These are phyloP conservation scores for Rhagonycha fulva DNA, from an alignment of 2,888 invertebrate genomes.

Conservation along the genomic window DNA sequence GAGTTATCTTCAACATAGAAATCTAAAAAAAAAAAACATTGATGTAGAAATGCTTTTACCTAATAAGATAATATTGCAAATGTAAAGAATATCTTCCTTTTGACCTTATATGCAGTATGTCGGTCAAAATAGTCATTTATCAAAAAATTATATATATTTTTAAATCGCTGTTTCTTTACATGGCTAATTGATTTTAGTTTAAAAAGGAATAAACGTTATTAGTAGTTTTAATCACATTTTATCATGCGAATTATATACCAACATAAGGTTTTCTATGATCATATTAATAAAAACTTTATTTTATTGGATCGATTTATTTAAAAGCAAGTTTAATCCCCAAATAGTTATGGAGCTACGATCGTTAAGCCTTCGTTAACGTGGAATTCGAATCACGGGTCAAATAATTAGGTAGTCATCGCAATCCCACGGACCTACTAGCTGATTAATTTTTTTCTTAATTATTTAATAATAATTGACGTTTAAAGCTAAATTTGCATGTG, in stretches of 20 bases:
- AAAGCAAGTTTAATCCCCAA: too few species aligned
- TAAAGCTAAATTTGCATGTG: too few species aligned
- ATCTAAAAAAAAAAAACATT: neutral
- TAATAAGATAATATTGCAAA: constrained; percentile 20
- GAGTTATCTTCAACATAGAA: neutral
- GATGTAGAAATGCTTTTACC: constrained; percentile 18
- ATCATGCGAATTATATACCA: neutral
- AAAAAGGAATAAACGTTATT: neutral
- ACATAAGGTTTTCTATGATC: neutral
- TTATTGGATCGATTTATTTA: too few species aligned
- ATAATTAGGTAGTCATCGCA: too few species aligned
- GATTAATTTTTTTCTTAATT: too few species aligned
- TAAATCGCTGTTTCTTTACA: constrained; percentile 11
- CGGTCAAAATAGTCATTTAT: constrained; percentile 19
- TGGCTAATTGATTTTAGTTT: neutral
- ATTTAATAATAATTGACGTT: too few species aligned
- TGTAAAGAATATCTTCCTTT: constrained; percentile 22
- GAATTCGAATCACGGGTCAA: too few species aligned
- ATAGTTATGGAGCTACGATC: too few species aligned
- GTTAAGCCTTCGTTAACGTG: too few species aligned
- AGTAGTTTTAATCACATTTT: neutral
- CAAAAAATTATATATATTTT: constrained; percentile 12
- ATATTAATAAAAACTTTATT: too few species aligned
- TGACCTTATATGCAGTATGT: constrained; percentile 20
- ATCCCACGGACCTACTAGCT: too few species aligned